These are phyloP conservation scores for Drosophila parabipectinata DNA, from an alignment of 1,140 invertebrate species.

Conservation along the genomic window DNA sequence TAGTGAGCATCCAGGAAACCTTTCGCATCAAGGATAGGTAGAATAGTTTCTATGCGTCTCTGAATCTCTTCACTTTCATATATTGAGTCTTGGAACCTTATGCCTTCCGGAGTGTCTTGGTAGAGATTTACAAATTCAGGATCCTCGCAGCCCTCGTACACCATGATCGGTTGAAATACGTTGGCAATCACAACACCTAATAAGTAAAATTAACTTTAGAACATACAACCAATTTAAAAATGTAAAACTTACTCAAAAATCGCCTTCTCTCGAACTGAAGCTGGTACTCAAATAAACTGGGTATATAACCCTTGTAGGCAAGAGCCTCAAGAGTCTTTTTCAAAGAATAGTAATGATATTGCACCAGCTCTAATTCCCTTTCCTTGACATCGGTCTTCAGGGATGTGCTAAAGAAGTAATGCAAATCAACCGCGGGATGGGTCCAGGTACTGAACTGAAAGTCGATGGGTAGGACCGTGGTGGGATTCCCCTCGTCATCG, in stretches of 20 bases:
- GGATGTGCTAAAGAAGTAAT: constrained; percentile 73
- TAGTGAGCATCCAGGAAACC: constrained; percentile 60
- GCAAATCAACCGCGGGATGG: constrained; percentile 63
- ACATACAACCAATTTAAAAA: background rate
- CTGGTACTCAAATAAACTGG: constrained; percentile 63
- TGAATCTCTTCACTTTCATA: constrained; percentile 39
- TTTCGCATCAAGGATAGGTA: constrained; percentile 59
- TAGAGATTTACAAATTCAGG: constrained; percentile 50
- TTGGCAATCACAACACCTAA: constrained; percentile 34
- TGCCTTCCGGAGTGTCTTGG: constrained; percentile 35
- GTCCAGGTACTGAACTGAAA: constrained; percentile 66
- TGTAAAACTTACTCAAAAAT: constrained; percentile 52
- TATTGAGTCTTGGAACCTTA: constrained; percentile 51
- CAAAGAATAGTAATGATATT: constrained; percentile 65
- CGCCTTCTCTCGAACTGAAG: constrained; percentile 57
- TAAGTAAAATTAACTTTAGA: background rate
- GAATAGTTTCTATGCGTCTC: constrained; percentile 27
- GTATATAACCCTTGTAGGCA: constrained; percentile 44
- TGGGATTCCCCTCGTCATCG: constrained; percentile 79
- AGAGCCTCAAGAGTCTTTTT: constrained; percentile 40
- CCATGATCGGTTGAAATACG: constrained; percentile 49
- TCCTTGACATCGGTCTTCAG: constrained; percentile 40
- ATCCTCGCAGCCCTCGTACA: constrained; percentile 49
- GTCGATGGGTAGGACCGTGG: constrained; percentile 83
- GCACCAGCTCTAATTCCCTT: constrained; percentile 48